A percentile compares a stretch with the other conserved stretches of the same genome.
phyloP scores from a whole-genome alignment of 2,888 invertebrate species.

The Rhopalosiphum nymphaeae region DNA sequence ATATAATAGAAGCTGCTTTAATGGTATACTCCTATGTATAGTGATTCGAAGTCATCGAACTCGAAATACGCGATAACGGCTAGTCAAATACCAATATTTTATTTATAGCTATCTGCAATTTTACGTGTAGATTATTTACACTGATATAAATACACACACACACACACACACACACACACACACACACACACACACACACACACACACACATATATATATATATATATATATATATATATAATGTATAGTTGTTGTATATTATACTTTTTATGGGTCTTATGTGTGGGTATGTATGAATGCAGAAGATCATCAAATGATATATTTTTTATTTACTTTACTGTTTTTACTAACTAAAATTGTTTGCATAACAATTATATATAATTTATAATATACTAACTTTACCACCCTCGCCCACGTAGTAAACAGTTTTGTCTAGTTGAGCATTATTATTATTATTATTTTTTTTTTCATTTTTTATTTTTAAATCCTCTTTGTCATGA shows the following conservation, averaged over 20 bases:
- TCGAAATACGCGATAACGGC: background rate
- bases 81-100: background rate
- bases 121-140: background rate
- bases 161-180: no score
- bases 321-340: background rate
- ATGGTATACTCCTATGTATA: background rate
- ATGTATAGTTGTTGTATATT: background rate
- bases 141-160: no score
- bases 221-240: background rate
- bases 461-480: no score
- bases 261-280: background rate
- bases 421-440: no score
- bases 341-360: background rate
- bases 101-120: background rate
- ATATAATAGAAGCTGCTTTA: background rate
- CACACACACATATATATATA: no score
- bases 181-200: no score
- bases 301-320: background rate
- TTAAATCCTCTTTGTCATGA: no score
- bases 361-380: background rate
- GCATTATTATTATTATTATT: no score
- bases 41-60: constrained; percentile 9
- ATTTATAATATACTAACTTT: background rate
- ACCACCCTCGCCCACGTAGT: no score
- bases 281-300: background rate